A percentile compares a stretch with the other conserved stretches of the same genome.
Evolutionary conservation across 2,797 vertebrate genomes (phyloP).

Genomic region (Acestrorhynchus altus): DNA sequence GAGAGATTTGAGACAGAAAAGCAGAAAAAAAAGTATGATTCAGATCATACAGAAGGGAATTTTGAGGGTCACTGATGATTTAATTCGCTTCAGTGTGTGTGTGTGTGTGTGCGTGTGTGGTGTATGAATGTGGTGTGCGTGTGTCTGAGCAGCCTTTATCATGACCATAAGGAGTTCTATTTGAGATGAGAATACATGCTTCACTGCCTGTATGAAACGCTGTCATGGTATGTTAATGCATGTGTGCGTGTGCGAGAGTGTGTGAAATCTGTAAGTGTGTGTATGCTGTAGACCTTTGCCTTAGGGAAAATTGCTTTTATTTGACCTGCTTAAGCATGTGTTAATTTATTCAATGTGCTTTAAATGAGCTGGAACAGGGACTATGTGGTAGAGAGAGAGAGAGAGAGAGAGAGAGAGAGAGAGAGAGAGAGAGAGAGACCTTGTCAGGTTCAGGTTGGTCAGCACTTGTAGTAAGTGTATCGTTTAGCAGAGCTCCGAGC

Average conservation of each 20-base stretch:
- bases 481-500: neutral
- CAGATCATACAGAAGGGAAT: conserved; percentile 38
- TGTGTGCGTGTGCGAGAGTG: conserved; percentile 30
- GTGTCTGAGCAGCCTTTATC: conserved; percentile 24
- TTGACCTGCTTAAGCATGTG: conserved; percentile 72
- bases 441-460: neutral
- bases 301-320: conserved; percentile 70
- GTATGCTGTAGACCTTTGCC: conserved; percentile 60
- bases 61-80: conserved; percentile 51
- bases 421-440: neutral
- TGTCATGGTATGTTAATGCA: conserved; percentile 35
- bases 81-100: conserved; percentile 42
- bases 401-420: neutral
- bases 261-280: conserved; percentile 43
- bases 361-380: conserved; percentile 61
- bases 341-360: conserved; percentile 71
- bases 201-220: conserved; percentile 39
- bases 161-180: conserved; percentile 28
- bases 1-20: conserved; percentile 18
- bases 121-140: conserved; percentile 1
- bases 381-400: conserved; percentile 30
- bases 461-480: neutral
- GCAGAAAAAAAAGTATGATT: conserved; percentile 4
- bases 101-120: conserved; percentile 24
- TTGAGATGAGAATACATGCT: conserved; percentile 46